Base-by-base conservation (phyloP, 2,888 invertebrate genomes). In the Toxonevra muliebris region DNA sequence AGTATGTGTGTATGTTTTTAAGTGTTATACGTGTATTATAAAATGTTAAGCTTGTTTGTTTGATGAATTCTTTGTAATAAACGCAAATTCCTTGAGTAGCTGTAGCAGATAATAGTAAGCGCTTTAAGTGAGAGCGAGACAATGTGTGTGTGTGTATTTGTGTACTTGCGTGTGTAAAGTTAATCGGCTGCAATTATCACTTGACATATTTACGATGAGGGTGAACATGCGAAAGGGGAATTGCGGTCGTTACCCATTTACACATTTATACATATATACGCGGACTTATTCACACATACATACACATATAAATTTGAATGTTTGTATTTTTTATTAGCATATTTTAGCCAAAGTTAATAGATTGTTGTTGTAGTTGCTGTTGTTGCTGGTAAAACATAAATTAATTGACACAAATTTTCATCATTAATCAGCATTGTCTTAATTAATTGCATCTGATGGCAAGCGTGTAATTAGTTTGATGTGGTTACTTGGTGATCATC, bases 101-200 rank as follows among this genome's bases (percentile, higher is more conserved):
- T 8, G n/a, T 48, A 48, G 48, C 15, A 15, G 48, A 48, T 45
- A 12, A 10, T 10, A 9, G 11, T 11, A 48, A 15, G 30, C 2
- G 30, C 30, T 30, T 30, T 30, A 30, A 30, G 30, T 30, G 30
- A 30, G 30, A 30, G 30, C 2, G 30, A 30, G 30, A 30, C 3
- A 30, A 30, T 4, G 30, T 4, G 30, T 30, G 30, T 30, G 30
- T 30, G 7, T 30, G 30, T 30, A 4, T 10, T 48, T 48, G 15
- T n/a, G 48, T 48, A 9, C n/a, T 48, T 48, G 48, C 75, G 79
- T 77, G 76, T 75, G 76, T 70, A 75, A 71, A 70, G 75, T 75
- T 78, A 79, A 79, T 79, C 76, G 79, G 74, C 79, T 74, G 75
- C 76, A 78, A 78, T 78, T 78, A 79, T 79, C 79, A 79, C 79